A percentile compares a stretch with the other conserved stretches of the same genome.
phyloP scores from a whole-genome alignment of 2,113 vertebrate species.

The Brachypodius melanocephalos region DNA sequence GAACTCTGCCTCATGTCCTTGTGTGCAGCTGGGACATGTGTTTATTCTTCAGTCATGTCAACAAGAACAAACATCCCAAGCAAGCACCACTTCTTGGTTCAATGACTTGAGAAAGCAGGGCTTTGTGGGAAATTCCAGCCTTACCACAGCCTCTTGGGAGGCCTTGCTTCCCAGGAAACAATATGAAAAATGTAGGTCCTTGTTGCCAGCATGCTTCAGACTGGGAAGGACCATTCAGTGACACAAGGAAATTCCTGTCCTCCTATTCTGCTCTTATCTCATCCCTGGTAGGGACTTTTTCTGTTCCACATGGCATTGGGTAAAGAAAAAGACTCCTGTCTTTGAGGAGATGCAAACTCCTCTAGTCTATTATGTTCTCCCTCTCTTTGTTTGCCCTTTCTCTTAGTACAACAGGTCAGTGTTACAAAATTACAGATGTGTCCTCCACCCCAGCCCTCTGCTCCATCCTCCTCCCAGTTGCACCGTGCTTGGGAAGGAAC shows the following conservation, averaged over 20 bases:
- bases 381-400: neutral
- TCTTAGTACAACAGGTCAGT: neutral
- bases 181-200: neutral
- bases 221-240: neutral
- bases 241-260: neutral
- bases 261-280: neutral
- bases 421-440: neutral
- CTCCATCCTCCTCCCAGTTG: neutral
- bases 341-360: neutral
- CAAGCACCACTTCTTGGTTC: neutral
- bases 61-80: neutral
- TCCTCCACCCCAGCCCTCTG: neutral
- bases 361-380: neutral
- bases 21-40: neutral
- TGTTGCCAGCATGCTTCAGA: neutral
- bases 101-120: neutral
- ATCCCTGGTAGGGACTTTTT: neutral
- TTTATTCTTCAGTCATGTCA: slow-evolving; percentile 2
- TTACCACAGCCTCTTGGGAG: neutral
- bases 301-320: neutral
- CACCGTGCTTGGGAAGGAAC: neutral
- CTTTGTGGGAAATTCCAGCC: slow-evolving; percentile 29
- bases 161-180: neutral
- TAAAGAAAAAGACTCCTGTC: neutral
- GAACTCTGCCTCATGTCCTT: neutral